Conservation (phyloP, 2,113 vertebrate species). For the Papio anubis region DNA sequence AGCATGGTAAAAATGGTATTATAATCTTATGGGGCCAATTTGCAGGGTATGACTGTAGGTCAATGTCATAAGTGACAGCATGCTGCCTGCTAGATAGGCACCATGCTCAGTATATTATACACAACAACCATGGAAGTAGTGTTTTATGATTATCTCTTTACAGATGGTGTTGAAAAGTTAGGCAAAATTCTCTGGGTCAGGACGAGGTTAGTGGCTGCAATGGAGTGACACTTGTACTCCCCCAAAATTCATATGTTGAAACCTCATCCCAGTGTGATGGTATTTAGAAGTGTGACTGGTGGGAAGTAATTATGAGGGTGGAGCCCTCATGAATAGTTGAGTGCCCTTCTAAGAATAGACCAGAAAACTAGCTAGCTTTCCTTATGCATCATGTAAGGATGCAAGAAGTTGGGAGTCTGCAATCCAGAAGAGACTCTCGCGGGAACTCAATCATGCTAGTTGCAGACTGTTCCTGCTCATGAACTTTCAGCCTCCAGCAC, state of each 20-base stretch:
- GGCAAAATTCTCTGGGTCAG: background rate
- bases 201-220: background rate
- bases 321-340: background rate
- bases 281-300: background rate
- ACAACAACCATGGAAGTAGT: background rate
- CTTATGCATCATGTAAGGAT: background rate
- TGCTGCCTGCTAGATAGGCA: background rate
- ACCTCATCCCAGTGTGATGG: background rate
- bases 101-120: background rate
- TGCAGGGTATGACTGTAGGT: background rate
- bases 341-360: background rate
- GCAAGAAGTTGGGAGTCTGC: background rate
- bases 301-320: background rate
- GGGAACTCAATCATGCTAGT: background rate
- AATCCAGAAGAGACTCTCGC: background rate
- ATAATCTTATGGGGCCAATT: background rate
- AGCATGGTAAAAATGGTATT: background rate
- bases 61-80: background rate
- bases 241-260: background rate
- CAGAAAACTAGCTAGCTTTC: background rate
- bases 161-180: background rate
- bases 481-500: background rate
- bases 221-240: background rate
- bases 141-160: conserved; percentile 8
- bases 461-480: too few relatives aligned